Evolutionary conservation across 2,888 invertebrate species (phyloP), one percentile per base, ranked within the genome.

Genomic region (Dolichopus griseipennis): DNA sequence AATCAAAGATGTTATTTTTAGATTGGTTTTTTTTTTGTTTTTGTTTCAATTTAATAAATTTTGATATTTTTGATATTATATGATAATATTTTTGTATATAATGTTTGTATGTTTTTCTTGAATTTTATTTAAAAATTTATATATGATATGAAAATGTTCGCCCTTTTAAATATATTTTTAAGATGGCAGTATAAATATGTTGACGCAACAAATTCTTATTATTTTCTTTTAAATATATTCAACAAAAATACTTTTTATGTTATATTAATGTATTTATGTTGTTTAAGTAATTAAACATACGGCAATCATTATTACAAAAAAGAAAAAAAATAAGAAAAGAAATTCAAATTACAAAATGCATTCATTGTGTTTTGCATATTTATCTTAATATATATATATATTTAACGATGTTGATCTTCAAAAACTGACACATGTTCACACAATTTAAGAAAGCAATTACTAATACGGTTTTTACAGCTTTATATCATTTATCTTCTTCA

Each of bases 351-450:
- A 27, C n/a, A n/a, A 27, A 27, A 27, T 27, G 27, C 27, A 27
- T 27, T 27, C 5, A 27, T 27, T 27, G 27, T 27, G 27, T 27
- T 27, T 4, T 27, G 68, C 64, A 69, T 67, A 43, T 66, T 67
- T 67, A 65, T 65, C 66, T 20, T 66, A 43, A 4, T 27, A 4
- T 27, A 27, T 27, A 27, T n/a, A 27, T 27, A 27, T 27, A 27
- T 4, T 27, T 27, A 27, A 27, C 2, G 5, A 27, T 27, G 2
- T 27, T 27, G 27, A 27, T 27, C 3, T 52, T 52, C n/a, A 9
- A 52, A 52, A 52, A 52, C 52, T 52, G 15, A 15, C 52, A 52
- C 15, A 27, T 27, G 27, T 4, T 2, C 52, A 52, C 41, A 41
- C 41, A 41, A 41, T 41, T 27, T 6, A 41, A 12, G 8, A 52